These are phyloP conservation scores for Scaptomyza pallida DNA, from an alignment of 1,140 invertebrate species.

Conservation along the genomic window DNA sequence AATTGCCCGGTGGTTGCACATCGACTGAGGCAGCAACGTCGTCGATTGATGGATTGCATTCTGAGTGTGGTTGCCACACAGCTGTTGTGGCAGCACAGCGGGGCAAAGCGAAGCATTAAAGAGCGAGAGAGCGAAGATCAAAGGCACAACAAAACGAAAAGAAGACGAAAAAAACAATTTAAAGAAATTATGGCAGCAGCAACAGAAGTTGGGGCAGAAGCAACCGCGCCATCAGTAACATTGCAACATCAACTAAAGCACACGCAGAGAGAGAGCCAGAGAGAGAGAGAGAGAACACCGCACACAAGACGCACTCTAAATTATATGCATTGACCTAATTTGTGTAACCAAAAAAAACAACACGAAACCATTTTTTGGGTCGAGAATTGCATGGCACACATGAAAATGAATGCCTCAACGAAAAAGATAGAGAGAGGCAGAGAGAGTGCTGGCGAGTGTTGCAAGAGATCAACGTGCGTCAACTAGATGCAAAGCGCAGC, in stretches of 20 bases:
- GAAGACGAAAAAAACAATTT: constrained; percentile 24
- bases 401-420: not conserved
- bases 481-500: constrained; percentile 15
- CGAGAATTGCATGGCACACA: constrained; percentile 59
- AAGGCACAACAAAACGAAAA: constrained; percentile 43
- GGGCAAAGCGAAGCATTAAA: constrained; percentile 31
- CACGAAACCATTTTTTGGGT: constrained; percentile 37
- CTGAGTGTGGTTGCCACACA: constrained; percentile 71
- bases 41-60: constrained; percentile 79
- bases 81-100: constrained; percentile 10
- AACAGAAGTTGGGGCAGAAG: constrained; percentile 18
- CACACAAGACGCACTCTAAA: constrained; percentile 51
- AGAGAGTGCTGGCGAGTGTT: constrained; percentile 1
- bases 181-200: constrained; percentile 46
- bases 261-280: constrained; percentile 33
- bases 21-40: constrained; percentile 6
- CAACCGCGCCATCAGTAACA: constrained; percentile 52
- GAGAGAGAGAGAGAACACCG: constrained; percentile 19
- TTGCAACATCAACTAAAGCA: constrained; percentile 68
- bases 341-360: constrained; percentile 37
- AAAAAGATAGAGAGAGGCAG: not conserved
- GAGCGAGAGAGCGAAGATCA: constrained; percentile 63
- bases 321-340: constrained; percentile 76
- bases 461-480: constrained; percentile 22
- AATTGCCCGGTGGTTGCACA: constrained; percentile 66